Conservation (phyloP, 2,888 invertebrate species). For the Drosophila maculinotata region DNA sequence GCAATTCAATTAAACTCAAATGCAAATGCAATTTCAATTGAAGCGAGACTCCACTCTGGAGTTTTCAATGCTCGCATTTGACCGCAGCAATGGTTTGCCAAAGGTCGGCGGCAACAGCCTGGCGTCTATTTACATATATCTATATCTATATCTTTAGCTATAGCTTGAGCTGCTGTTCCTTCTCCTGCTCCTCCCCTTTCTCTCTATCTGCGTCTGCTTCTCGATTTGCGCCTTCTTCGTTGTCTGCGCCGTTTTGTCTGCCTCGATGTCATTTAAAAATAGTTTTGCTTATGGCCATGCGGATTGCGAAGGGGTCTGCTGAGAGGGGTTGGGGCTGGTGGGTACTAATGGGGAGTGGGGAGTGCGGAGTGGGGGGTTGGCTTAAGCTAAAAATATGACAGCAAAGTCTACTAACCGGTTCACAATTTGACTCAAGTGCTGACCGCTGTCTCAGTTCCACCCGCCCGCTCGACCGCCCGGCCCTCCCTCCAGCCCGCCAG, state of each 20-base stretch:
- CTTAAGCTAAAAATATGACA: conserved; percentile 69
- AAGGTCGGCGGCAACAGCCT: conserved; percentile 37
- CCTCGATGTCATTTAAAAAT: conserved; percentile 70
- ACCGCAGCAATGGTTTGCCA: conserved; percentile 34
- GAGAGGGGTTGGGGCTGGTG: too few species aligned
- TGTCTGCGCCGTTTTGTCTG: conserved; percentile 70
- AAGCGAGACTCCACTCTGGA: conserved; percentile 2
- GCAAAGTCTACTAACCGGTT: conserved; percentile 52
- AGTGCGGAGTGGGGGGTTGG: conserved; percentile 12
- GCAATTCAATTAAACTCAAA: conserved; percentile 70
- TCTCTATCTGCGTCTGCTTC: conserved; percentile 44
- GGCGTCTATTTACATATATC: conserved; percentile 20
- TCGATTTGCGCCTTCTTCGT: conserved; percentile 10
- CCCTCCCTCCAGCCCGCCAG: not conserved
- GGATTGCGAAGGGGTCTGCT: not conserved
- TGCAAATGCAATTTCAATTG: conserved; percentile 68
- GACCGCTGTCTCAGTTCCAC: conserved; percentile 41
- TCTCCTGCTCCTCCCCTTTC: not conserved
- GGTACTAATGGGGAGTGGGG: not conserved
- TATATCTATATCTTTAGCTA: not conserved
- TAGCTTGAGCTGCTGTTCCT: not conserved
- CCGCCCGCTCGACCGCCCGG: not conserved
- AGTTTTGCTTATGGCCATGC: conserved; percentile 52
- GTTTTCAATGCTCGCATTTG: conserved; percentile 26
- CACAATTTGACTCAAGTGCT: conserved; percentile 50